Conservation (phyloP, 2,113 vertebrate species). For the Pongo abelii region DNA sequence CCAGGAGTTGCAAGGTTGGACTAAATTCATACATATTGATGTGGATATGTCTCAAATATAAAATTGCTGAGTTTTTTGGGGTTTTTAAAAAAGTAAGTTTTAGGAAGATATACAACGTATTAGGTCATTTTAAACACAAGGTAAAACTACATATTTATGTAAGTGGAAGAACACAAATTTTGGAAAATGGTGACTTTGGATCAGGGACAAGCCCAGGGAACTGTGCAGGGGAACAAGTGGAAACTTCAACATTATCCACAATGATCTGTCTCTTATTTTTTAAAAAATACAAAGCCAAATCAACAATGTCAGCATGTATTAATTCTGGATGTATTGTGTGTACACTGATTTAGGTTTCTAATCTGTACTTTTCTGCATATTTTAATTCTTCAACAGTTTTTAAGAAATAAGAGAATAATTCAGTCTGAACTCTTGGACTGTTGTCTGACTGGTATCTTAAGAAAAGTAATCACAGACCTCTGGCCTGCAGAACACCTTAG, state of each 20-base stretch:
- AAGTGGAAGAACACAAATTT: neutral
- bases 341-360: neutral
- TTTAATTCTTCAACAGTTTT: neutral
- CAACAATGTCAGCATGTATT: neutral
- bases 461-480: neutral
- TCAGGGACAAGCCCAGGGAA: too few relatives aligned
- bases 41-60: neutral
- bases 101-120: neutral
- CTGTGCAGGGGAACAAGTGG: neutral
- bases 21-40: neutral
- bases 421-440: neutral
- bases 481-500: neutral
- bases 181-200: neutral
- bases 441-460: neutral
- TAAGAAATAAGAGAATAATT: neutral
- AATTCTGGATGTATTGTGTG: accelerated
- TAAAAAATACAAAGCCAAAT: neutral
- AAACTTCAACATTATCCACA: neutral
- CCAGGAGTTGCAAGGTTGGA: neutral
- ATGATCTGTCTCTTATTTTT: neutral
- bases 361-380: neutral
- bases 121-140: neutral
- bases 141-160: neutral
- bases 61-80: neutral
- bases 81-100: neutral